Percentiles rank a stretch among this genome's conserved stretches.
Conservation (phyloP, 2,113 vertebrate species). For the Symphodus melops region DNA sequence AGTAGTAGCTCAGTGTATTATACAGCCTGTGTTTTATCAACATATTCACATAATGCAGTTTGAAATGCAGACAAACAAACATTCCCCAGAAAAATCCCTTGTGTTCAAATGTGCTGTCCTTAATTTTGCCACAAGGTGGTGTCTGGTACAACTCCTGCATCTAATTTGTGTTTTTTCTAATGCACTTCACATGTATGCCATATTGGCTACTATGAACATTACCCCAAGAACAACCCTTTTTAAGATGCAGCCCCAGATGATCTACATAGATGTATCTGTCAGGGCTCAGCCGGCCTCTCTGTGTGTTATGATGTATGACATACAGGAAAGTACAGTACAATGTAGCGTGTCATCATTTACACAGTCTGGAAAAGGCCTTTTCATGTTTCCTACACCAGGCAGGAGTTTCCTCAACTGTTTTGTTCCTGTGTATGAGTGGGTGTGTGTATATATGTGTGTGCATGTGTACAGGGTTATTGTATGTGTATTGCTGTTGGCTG, state of each 20-base stretch:
- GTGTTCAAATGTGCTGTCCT: constrained; percentile 24
- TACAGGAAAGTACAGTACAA: constrained; percentile 19
- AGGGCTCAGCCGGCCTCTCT: constrained; percentile 15
- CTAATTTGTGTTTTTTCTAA: constrained; percentile 9
- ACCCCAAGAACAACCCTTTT: constrained; percentile 11
- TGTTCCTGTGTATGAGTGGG: constrained; percentile 17
- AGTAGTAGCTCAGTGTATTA: neutral
- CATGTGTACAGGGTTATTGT: constrained; percentile 19
- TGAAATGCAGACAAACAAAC: constrained; percentile 32
- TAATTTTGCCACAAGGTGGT: constrained; percentile 55
- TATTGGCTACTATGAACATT: neutral
- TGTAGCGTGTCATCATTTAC: constrained; percentile 39
- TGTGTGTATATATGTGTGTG: neutral
- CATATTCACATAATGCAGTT: constrained; percentile 16
- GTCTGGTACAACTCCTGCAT: constrained; percentile 13
- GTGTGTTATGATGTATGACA: constrained; percentile 2
- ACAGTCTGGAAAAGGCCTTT: constrained; percentile 27
- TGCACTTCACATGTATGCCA: constrained; percentile 7
- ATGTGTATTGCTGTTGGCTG: constrained; percentile 39
- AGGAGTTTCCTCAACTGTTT: constrained; percentile 42
- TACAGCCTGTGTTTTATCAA: constrained; percentile 1
- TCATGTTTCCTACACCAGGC: constrained; percentile 25
- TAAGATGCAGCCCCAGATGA: constrained; percentile 1
- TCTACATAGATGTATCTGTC: neutral
- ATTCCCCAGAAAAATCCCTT: constrained; percentile 8